Evolutionary conservation across 2,113 vertebrate species (phyloP).

Genomic region (Trogon melanurus): DNA sequence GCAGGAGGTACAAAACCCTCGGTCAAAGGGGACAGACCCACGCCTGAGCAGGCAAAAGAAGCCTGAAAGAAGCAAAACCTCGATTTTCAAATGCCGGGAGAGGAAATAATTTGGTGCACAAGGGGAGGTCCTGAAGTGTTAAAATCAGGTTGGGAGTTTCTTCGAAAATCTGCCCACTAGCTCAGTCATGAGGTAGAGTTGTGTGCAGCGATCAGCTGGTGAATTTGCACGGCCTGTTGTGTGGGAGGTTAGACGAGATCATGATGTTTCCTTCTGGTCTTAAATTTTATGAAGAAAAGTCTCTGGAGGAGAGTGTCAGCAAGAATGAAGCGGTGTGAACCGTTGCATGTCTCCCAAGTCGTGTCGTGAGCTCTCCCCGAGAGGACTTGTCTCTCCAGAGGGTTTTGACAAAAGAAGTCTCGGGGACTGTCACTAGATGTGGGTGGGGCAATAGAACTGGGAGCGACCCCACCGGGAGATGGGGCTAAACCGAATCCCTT

Average conservation of each 20-base stretch:
- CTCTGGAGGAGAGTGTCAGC: neutral
- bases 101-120: neutral
- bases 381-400: neutral
- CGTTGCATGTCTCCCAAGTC: neutral
- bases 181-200: neutral
- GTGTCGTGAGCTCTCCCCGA: neutral
- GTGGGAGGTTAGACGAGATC: slow-evolving; percentile 2
- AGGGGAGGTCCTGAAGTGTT: neutral
- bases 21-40: neutral
- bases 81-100: neutral
- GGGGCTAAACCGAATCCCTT: neutral
- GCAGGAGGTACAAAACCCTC: neutral
- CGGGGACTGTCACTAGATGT: neutral
- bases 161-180: neutral
- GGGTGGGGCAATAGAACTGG: neutral
- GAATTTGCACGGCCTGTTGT: neutral
- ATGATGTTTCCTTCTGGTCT: neutral
- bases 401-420: neutral
- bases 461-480: neutral
- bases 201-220: neutral
- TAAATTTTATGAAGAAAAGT: neutral
- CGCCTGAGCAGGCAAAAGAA: neutral
- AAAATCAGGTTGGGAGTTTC: neutral
- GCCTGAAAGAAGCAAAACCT: neutral
- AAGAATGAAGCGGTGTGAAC: neutral